Conservation (phyloP, 2,888 invertebrate species). For the Peribatodes rhomboidaria region DNA sequence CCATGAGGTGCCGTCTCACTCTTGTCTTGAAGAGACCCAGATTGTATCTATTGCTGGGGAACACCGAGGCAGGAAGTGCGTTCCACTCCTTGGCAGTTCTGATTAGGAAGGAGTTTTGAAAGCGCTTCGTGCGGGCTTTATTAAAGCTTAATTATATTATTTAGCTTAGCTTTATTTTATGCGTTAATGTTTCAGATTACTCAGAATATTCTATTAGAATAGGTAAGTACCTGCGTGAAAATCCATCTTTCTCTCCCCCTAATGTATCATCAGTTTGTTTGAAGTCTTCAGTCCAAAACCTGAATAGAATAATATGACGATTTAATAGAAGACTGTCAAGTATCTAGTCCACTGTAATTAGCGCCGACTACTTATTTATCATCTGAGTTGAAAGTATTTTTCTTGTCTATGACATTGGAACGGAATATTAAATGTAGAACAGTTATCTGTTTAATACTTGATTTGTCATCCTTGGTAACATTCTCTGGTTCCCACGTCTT, state of each 20-base stretch:
- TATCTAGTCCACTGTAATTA: constrained; percentile 29
- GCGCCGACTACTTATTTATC: constrained; percentile 1
- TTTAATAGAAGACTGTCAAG: constrained; percentile 19
- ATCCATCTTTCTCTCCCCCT: background rate
- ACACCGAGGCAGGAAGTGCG: too few species aligned
- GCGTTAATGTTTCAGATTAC: too few species aligned
- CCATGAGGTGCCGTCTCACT: too few species aligned
- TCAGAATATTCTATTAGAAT: too few species aligned
- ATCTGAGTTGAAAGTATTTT: constrained; percentile 18
- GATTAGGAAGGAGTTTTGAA: too few species aligned
- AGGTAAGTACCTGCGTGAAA: background rate
- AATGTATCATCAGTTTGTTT: constrained; percentile 10
- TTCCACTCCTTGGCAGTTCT: too few species aligned
- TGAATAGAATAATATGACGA: constrained; percentile 19
- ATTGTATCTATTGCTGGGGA: too few species aligned
- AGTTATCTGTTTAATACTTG: constrained; percentile 7
- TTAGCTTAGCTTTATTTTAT: too few species aligned
- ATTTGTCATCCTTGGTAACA: constrained; percentile 29
- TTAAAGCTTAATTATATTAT: too few species aligned
- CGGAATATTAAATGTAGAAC: constrained; percentile 1
- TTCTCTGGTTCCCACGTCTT: constrained; percentile 15
- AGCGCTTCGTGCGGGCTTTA: too few species aligned
- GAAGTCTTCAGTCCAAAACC: background rate
- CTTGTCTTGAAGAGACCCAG: too few species aligned
- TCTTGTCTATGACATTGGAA: constrained; percentile 9